A percentile compares a stretch with the other conserved stretches of the same genome.
phyloP scores from a whole-genome alignment of 2,797 vertebrate genomes.

The Lutjanus argentimaculatus region DNA sequence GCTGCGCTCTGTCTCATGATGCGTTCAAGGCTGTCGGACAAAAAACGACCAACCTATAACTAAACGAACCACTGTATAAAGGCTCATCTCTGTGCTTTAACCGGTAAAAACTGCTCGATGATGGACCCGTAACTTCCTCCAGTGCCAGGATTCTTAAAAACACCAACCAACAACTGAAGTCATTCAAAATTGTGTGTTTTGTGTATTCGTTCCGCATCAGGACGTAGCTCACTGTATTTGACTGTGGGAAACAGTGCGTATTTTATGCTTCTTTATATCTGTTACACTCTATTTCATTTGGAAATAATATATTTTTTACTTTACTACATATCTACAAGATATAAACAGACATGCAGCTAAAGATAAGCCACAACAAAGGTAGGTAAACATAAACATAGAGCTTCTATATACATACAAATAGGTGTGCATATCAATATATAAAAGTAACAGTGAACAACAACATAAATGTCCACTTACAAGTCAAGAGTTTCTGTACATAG shows the following conservation, averaged over 20 bases:
- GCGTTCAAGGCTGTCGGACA: not conserved
- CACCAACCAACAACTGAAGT: not conserved
- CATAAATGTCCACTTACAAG: too few relatives aligned
- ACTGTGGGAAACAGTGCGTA: not conserved
- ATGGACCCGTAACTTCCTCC: not conserved
- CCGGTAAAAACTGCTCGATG: not conserved
- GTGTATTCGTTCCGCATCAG: not conserved
- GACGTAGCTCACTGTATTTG: too few relatives aligned
- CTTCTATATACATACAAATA: too few relatives aligned
- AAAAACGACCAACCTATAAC: not conserved
- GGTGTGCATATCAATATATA: too few relatives aligned
- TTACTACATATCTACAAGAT: too few relatives aligned
- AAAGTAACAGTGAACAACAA: too few relatives aligned
- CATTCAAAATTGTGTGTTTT: not conserved
- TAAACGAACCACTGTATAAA: not conserved
- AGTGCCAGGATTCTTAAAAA: not conserved
- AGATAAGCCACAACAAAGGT: too few relatives aligned
- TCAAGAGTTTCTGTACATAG: too few relatives aligned
- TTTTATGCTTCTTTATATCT: not conserved
- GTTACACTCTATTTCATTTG: too few relatives aligned
- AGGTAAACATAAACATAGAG: too few relatives aligned
- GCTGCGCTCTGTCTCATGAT: conserved; percentile 21
- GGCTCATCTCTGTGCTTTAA: not conserved
- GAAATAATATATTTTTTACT: too few relatives aligned
- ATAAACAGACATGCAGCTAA: too few relatives aligned